These are phyloP conservation scores for Notiomystis cincta DNA, from an alignment of 2,113 vertebrate species.

Conservation along the genomic window DNA sequence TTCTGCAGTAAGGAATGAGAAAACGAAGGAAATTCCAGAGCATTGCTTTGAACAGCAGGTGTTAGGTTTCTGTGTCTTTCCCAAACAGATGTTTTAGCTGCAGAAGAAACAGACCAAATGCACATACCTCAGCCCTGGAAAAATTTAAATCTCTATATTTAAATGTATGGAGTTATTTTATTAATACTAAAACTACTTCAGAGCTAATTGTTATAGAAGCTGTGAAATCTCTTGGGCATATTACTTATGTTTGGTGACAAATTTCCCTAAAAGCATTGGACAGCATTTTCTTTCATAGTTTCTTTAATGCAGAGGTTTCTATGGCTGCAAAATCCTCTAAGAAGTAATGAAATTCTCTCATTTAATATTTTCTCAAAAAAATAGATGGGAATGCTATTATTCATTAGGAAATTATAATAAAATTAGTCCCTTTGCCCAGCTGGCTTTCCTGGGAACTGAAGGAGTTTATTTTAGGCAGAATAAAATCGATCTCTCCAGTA, in stretches of 20 bases:
- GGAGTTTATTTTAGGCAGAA: neutral
- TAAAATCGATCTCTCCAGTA: neutral
- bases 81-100: neutral
- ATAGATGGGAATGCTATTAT: neutral
- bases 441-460: slow-evolving; percentile 24
- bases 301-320: neutral
- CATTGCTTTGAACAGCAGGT: neutral
- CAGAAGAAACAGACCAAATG: neutral
- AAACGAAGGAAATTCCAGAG: neutral
- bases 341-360: neutral
- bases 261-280: neutral
- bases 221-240: neutral
- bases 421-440: neutral
- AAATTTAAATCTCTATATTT: neutral
- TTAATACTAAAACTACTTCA: neutral
- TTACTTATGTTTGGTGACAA: neutral
- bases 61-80: neutral
- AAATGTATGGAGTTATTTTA: neutral
- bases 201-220: neutral
- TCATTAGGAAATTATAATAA: neutral
- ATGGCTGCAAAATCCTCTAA: neutral
- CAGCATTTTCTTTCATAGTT: neutral
- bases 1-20: neutral
- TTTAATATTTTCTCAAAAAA: neutral
- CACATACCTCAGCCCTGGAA: neutral